Base-by-base conservation (phyloP, 2,113 vertebrate genomes). In the Cyanoderma ruficeps region DNA sequence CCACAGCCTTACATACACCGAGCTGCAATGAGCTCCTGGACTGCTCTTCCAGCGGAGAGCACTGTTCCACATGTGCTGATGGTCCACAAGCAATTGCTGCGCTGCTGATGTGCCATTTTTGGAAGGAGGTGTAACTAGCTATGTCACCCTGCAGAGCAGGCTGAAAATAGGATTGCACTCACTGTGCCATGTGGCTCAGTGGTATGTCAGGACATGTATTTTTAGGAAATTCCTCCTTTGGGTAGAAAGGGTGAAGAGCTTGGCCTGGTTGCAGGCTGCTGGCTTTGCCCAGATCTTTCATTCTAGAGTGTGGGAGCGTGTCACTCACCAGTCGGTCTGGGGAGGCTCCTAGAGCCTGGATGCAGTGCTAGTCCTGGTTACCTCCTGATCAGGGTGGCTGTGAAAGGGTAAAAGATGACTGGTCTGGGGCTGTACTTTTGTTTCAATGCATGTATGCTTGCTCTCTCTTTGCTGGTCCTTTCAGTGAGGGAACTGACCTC, bases 211-310 rank as follows among this genome's bases (percentile, higher is more conserved):
- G 94, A 96, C 94, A 91, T 95, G 82, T 94, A 96, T 96, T 95
- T 94, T 95, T 94, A 97, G 93, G 95, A 96, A 96, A 97, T 96
- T 91, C 93, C 91, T 95, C 91, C 90, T 96, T 91, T 94, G 93
- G 93, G 82, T 78, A 96, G 91, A 95, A 93, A 87, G 93, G 89
- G 65, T 91, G 93, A 96, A 94, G 82, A 63, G 47, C 82, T 84
- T 81, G 84, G 80, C 69, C 72, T 79, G 68, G 70, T 84, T 85
- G 59, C 82, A 96, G 82, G 71, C 75, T 92, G 71, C 85, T 88
- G 59, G 55, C 90, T 92, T 89, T 93, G 82, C 90, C 86, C 95
- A 92, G 64, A 77, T 84, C 85, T 79, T 76, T 76, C 47, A 25
- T 55, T 17, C 42, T 41, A 13, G 24, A 41, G 44, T 64, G 44